A percentile compares a stretch with the other conserved stretches of the same genome.
Evolutionary conservation across 1,140 invertebrate genomes (phyloP).

Genomic region (Carcinoscorpius rotundicauda): DNA sequence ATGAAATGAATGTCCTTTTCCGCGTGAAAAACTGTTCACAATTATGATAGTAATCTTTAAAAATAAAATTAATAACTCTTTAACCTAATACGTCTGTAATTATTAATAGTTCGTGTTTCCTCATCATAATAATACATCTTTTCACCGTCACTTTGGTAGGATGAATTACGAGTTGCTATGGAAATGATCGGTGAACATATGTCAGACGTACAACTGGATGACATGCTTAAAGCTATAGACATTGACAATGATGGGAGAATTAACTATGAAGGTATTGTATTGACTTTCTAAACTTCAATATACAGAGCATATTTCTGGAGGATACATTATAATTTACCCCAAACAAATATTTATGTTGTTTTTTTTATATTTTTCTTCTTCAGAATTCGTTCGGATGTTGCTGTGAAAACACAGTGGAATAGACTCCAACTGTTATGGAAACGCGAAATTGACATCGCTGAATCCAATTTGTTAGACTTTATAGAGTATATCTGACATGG

Average conservation of each 20-base stretch:
- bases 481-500: no score
- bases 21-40: no score
- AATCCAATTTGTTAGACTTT: no score
- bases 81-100: no score
- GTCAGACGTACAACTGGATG: conserved; percentile 53
- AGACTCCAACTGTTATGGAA: no score
- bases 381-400: conserved; percentile 1
- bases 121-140: no score
- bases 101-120: no score
- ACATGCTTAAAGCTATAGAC: conserved; percentile 54
- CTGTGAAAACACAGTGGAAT: neutral
- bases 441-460: no score
- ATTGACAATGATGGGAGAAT: conserved; percentile 61
- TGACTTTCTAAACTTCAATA: neutral
- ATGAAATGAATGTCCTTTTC: no score
- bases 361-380: neutral
- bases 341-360: neutral
- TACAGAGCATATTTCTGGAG: neutral
- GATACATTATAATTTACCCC: neutral
- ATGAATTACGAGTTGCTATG: conserved; percentile 56
- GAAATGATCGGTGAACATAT: conserved; percentile 63
- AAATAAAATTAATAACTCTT: no score
- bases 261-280: conserved; percentile 50
- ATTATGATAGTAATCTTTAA: no score
- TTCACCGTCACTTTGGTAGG: conserved; percentile 26